Base-by-base conservation (phyloP, 2,797 vertebrate genomes). In the Acrossocheilus fasciatus region DNA sequence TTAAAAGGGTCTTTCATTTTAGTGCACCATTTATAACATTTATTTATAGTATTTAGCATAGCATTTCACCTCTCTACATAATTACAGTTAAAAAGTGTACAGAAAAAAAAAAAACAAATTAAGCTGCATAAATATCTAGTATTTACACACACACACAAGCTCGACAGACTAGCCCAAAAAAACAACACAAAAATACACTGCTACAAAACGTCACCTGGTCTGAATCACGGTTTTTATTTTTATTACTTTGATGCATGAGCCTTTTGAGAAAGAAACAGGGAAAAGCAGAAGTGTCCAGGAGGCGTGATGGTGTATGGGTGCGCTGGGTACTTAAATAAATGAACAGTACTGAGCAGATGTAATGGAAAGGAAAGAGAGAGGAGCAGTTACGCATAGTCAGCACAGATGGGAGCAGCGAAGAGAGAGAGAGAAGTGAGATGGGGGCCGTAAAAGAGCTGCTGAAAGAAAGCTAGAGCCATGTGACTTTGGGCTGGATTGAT, bases 301-400 rank as follows among this genome's bases (percentile, higher is more conserved):
- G 80, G 78, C 64, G 75, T 80, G 84, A 88, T 84, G 81, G n/a
- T 4, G 54, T 50, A 86, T 80, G 77, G 52, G 68, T 80, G 73
- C 30, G 62, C 81, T 74, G 72, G 87, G 74, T 74, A 81, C 86
- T 79, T 81, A 66, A 84, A 82, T 88, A 84, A 87, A 88, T 69
- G 81, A 87, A 81, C 86, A 89, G 80, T 76, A 18, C 59, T 39
- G 88, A 89, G 85, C 89, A 86, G 88, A 89, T 73, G 87, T 89
- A 89, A 88, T 83, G 87, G 81, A 78, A 84, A 81, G 82, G 84
- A 82, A 84, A 81, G 45, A 59, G 82, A 83, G 83, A 86, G 59
- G 30, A 90, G 82, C 73, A 77, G 84, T 85, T 88, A 77, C 66
- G 79, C 87, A 80, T 81, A 87, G 87, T 91, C 88, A 90, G 89